Base-by-base conservation (phyloP, 2,888 invertebrate genomes). In the Oscheius sp. region DNA sequence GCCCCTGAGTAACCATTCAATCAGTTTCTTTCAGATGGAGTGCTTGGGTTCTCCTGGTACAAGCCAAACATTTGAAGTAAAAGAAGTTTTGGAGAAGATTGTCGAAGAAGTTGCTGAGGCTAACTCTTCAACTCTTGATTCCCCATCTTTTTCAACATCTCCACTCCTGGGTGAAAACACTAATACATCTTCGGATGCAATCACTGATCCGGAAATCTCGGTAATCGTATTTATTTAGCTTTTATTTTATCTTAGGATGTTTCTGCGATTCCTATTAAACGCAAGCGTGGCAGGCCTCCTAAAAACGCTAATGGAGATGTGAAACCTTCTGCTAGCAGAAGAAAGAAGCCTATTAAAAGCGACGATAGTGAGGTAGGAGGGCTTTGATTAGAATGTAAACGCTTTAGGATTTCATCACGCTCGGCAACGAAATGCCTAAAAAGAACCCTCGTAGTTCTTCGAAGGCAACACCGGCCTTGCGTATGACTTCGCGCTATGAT, bases 241-340 rank as follows among this genome's bases (percentile, higher is more conserved):
- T 31, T 6, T 55, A n/a, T 15, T 17, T 33, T 6, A 20, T n/a
- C 6, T 55, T n/a, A 61, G 61, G 45, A 29, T 3, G 10, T 45
- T 27, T n/a, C 25, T 29, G 15, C 10, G 12, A n/a, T n/a, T n/a
- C 45, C 42, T 20, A 29, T 45, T 27, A 61, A 61, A n/a, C 23
- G n/a, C 17, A 61, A 27, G n/a, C 20, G 42, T 2, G 61, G 61
- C 2, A 25, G 61, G 15, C 61, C 61, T 10, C 45, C 61, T 3
- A 61, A 61, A 31, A 42, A 42, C n/a, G 55, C 12, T 20, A n/a
- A n/a, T 4, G 2, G 52, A 52, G 23, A 10, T n/a, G n/a, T n/a
- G n/a, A 52, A 25, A 10, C 10, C 61, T 25, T 45, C 61, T 25
- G 27, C 20, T 1, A 55, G 12, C 3, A 52, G 29, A n/a, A 52